Percentiles rank a stretch among this genome's conserved stretches.
phyloP scores from a whole-genome alignment of 2,797 vertebrate species.

The Megalops cyprinoides region DNA sequence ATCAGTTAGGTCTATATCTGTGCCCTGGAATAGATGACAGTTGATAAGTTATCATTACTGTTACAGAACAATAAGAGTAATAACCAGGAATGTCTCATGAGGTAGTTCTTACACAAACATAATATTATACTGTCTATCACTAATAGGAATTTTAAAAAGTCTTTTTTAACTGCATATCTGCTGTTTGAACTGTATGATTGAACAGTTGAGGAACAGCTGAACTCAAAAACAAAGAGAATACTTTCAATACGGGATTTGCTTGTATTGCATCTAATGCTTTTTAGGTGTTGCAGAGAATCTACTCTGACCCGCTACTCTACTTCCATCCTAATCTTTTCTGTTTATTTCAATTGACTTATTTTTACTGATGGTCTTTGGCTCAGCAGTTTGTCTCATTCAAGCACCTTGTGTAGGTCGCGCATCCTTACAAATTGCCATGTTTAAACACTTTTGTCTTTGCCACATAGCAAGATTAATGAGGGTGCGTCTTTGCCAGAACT shows the following conservation, averaged over 20 bases:
- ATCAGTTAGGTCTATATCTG: no score
- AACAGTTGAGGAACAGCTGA: no score
- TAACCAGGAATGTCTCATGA: no score
- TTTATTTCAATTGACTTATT: conserved; percentile 17
- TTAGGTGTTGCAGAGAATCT: neutral
- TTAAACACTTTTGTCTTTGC: conserved; percentile 25
- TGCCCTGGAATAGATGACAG: neutral
- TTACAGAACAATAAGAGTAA: neutral
- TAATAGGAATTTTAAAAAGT: no score
- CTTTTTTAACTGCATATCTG: no score
- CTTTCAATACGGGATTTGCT: no score
- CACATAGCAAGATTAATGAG: conserved; percentile 36
- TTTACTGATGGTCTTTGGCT: conserved; percentile 1
- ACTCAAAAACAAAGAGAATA: no score
- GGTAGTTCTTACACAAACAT: no score
- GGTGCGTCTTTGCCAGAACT: neutral
- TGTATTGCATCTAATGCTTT: no score
- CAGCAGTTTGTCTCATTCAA: conserved; percentile 8
- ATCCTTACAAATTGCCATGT: conserved; percentile 17
- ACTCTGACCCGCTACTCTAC: neutral
- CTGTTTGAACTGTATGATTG: no score
- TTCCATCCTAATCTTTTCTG: conserved; percentile 8
- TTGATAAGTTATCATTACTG: neutral
- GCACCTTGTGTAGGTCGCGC: neutral
- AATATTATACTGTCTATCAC: no score